phyloP scores from a whole-genome alignment of 1,140 invertebrate genomes.

The Diabrotica undecimpunctata region DNA sequence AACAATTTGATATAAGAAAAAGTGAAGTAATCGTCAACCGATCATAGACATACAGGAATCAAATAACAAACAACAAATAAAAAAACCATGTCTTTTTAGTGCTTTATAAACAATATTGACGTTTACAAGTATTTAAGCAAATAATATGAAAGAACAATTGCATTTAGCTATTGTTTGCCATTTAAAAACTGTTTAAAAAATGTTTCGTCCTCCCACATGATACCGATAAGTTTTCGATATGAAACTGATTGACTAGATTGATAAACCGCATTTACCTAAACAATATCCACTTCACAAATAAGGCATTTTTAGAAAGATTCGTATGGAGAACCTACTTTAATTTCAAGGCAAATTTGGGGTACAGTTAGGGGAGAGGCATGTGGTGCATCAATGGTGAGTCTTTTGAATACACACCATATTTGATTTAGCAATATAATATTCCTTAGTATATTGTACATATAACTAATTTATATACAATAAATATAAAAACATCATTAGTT shows the following conservation, averaged over 20 bases:
- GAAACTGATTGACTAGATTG: not conserved
- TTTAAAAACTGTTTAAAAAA: constrained; percentile 6
- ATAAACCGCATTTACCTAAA: not conserved
- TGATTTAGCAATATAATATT: too few relatives aligned
- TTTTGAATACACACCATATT: too few relatives aligned
- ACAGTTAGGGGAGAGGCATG: not conserved
- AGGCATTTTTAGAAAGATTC: not conserved
- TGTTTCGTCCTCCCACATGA: not conserved
- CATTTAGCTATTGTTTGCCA: not conserved
- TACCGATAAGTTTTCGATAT: not conserved
- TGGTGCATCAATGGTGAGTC: too few relatives aligned
- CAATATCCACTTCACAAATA: not conserved
- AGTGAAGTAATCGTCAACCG: not conserved
- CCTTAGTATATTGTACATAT: too few relatives aligned
- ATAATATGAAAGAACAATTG: constrained; percentile 10
- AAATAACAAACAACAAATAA: not conserved
- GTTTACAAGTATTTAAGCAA: constrained; percentile 11
- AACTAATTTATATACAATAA: too few relatives aligned
- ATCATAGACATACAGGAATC: not conserved
- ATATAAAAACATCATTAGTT: too few relatives aligned
- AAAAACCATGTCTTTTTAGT: constrained; percentile 3
- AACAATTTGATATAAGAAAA: not conserved
- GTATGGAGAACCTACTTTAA: not conserved
- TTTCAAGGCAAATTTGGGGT: not conserved
- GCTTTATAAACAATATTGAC: constrained; percentile 1